Base-by-base conservation (phyloP, 2,888 invertebrate species). In the Petrolisthes manimaculis region DNA sequence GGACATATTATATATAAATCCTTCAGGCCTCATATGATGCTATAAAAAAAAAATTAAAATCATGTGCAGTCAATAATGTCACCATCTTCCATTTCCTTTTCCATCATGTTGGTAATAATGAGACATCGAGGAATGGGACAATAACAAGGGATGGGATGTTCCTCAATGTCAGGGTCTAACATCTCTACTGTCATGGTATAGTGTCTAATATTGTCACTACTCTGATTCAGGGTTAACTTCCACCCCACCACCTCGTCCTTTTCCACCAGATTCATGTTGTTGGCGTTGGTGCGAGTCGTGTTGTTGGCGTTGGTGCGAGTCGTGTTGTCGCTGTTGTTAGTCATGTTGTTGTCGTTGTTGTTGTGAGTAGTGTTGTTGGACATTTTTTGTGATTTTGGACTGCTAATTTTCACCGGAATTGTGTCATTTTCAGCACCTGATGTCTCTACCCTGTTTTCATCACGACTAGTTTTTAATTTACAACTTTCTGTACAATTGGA, bases 111-210 rank as follows among this genome's bases (percentile, higher is more conserved):
- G n/a, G 88, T 86, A 71, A 91, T 91, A 54, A 91, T 88, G 14
- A 88, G n/a, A 75, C 91, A 91, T 24, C 83, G 55, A 3, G 91
- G 86, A 84, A 81, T 86, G 75, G 89, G 94, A 92, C 97, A 97
- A 14, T 94, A 92, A 92, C 97, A 97, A 12, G 96, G 97, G 54
- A 96, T 93, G 0, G 97, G 96, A 92, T 97, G 97, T 53, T 95
- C 95, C 12, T 95, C 94, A 8, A 95, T 94, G 67, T 95, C 94
- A 3, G 96, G 95, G 93, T 97, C 96, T 81, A 96, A 92, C 92
- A 96, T 94, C 79, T 95, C 95, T 54, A 97, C 93, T 92, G 95
- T 95, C 81, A 97, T 94, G 92, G 95, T 95, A 92, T 97, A 97
- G 91, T 95, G 91, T 5, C 93, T 92, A 54, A n/a, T 92, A 92